Base-by-base conservation (phyloP, 2,888 invertebrate species). In the Drosophila siamana region DNA sequence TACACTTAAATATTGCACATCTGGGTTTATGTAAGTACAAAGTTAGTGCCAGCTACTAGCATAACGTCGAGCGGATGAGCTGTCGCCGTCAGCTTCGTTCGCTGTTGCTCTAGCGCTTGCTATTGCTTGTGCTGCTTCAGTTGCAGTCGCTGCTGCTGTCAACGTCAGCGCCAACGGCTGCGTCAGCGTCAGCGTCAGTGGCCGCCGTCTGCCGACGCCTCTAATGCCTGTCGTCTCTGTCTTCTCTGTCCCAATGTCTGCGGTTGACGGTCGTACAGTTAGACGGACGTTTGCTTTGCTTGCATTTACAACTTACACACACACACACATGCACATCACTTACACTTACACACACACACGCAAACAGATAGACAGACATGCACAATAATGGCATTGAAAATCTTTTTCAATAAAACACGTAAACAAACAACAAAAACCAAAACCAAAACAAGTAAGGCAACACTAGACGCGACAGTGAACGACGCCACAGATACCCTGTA, bases 401-500 rank as follows among this genome's bases (percentile, higher is more conserved):
- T 84, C 86, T 86, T 85, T 84, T 84, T 84, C 84, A 84, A 84
- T 87, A 88, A 88, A 87, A 88, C 83, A 83, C 83, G 77, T 87
- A 83, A 87, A 87, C 87, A 83, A 87, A 79, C 82, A 83, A 78
- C 82, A 85, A 74, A 86, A 83, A 65, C 70, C 47, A 71, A 79
- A 86, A 84, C 69, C 76, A 79, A 81, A 85, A 87, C 78, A 75
- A 73, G 74, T 77, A 64, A 73, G 41, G 59, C 68, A 55, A 48
- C 51, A 47, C 52, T 61, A 65, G 33, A 5, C 6, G 59, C 54
- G 28, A 24, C 19, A 6, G 48, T 24, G 48, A 28, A 41, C 2
- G 52, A 61, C 78, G 57, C 15, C 1, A 9, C 6, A 51, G 43
- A 51, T 74, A 69, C 69, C 50, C 74, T 66, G 19, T 48, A 63